phyloP scores from a whole-genome alignment of 2,888 invertebrate species.

The Chromoteleia sp. region DNA sequence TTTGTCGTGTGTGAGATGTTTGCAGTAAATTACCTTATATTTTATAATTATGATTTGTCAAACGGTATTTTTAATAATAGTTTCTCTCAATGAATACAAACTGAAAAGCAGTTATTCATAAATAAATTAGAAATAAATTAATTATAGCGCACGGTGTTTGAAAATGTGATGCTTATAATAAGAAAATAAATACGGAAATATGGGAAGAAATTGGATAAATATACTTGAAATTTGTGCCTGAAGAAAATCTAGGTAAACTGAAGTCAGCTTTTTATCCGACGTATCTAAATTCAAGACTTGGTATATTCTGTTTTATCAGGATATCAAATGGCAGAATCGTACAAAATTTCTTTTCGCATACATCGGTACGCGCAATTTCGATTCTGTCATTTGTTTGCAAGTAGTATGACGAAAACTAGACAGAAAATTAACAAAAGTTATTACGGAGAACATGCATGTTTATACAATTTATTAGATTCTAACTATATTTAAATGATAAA shows the following conservation, averaged over 20 bases:
- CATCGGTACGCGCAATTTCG: slow-evolving; percentile 11
- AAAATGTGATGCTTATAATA: slow-evolving; percentile 28
- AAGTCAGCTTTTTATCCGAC: slow-evolving; percentile 22
- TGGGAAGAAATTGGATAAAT: slow-evolving; percentile 21
- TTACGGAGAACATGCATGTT: too few species aligned
- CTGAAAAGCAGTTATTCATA: neutral
- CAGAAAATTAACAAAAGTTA: too few species aligned
- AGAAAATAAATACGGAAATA: slow-evolving; percentile 41
- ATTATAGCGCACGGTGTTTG: slow-evolving; percentile 16
- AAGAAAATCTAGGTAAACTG: slow-evolving; percentile 31
- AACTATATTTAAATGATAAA: too few species aligned
- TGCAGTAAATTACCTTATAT: too few species aligned
- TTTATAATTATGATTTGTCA: too few species aligned
- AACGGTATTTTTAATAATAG: neutral
- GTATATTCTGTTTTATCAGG: slow-evolving; percentile 30
- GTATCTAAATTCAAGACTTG: slow-evolving; percentile 38
- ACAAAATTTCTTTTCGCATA: slow-evolving; percentile 41
- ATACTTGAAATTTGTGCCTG: slow-evolving; percentile 10
- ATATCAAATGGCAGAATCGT: slow-evolving; percentile 29
- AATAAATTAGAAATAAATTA: slow-evolving; percentile 19
- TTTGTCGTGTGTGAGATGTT: too few species aligned
- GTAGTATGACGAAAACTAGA: neutral
- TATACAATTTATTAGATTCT: too few species aligned
- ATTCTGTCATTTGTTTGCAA: slow-evolving; percentile 3
- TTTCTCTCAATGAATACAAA: neutral